A percentile compares a stretch with the other conserved stretches of the same genome.
These are phyloP conservation scores for Drosophila fulvimacula DNA, from an alignment of 2,888 invertebrate species.

Conservation along the genomic window DNA sequence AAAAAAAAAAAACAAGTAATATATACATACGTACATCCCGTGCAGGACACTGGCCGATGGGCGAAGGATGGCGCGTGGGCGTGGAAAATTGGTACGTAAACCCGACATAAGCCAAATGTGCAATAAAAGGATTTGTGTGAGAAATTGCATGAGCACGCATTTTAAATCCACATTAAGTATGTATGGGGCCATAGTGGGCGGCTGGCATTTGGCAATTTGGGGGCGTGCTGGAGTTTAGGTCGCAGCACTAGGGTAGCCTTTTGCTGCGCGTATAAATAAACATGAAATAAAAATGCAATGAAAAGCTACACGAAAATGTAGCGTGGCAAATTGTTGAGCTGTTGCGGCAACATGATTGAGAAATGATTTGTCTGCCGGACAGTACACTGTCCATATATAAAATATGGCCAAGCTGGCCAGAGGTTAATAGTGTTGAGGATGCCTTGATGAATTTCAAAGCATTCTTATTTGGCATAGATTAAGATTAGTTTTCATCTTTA, in stretches of 20 bases:
- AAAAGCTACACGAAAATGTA: constrained; percentile 7
- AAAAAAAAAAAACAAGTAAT: constrained; percentile 45
- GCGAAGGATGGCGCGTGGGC: constrained; percentile 16
- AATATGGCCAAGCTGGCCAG: constrained; percentile 1
- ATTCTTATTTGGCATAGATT: not conserved
- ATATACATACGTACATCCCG: constrained; percentile 8
- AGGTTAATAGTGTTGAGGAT: not conserved
- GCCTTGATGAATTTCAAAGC: not conserved
- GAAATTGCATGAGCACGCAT: constrained; percentile 81
- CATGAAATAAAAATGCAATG: constrained; percentile 50
- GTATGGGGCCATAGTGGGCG: constrained; percentile 50
- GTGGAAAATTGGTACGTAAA: constrained; percentile 76
- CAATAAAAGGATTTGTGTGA: constrained; percentile 81
- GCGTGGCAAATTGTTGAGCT: constrained; percentile 62
- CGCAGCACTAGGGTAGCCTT: constrained; percentile 17
- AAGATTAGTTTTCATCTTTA: not conserved
- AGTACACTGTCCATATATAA: constrained; percentile 10
- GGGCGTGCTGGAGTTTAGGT: constrained; percentile 3
- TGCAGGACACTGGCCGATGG: constrained; percentile 39
- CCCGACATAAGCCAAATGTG: constrained; percentile 79
- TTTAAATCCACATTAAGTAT: constrained; percentile 80
- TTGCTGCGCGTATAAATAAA: constrained; percentile 56
- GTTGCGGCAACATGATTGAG: constrained; percentile 56
- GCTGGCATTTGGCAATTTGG: constrained; percentile 1
- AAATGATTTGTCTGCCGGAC: constrained; percentile 58